Percentiles rank a stretch among this genome's conserved stretches.
phyloP scores from a whole-genome alignment of 2,888 invertebrate species.

The Plagiodera versicolora region DNA sequence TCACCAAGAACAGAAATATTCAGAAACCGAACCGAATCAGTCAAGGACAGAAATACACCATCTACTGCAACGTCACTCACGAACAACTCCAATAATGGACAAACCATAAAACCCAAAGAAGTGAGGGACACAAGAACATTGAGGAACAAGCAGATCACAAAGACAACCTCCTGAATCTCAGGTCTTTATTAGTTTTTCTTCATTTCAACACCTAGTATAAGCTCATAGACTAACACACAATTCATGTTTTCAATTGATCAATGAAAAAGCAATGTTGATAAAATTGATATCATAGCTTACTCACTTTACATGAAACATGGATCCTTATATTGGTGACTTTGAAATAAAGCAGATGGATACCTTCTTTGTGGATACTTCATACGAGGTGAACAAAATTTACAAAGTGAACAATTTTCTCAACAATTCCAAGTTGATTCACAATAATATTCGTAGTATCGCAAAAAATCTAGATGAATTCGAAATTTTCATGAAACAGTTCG shows the following conservation, averaged over 20 bases:
- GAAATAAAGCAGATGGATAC: constrained; percentile 4
- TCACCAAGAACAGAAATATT: neutral
- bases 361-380: neutral
- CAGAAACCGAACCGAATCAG: neutral
- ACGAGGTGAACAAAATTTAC: neutral
- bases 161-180: neutral
- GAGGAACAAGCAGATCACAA: neutral
- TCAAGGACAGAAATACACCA: neutral
- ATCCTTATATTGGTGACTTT: neutral
- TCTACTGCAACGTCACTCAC: neutral
- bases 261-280: neutral
- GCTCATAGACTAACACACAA: neutral
- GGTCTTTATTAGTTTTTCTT: neutral
- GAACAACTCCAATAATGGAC: neutral
- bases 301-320: neutral
- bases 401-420: neutral
- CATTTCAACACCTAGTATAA: constrained; percentile 1
- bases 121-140: neutral
- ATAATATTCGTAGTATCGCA: constrained; percentile 7
- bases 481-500: neutral
- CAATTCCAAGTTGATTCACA: constrained; percentile 2
- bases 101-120: neutral
- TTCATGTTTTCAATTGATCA: neutral
- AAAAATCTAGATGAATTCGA: constrained; percentile 5
- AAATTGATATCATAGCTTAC: neutral